Evolutionary conservation across 2,113 vertebrate genomes (phyloP).

Genomic region (Elephas maximus): DNA sequence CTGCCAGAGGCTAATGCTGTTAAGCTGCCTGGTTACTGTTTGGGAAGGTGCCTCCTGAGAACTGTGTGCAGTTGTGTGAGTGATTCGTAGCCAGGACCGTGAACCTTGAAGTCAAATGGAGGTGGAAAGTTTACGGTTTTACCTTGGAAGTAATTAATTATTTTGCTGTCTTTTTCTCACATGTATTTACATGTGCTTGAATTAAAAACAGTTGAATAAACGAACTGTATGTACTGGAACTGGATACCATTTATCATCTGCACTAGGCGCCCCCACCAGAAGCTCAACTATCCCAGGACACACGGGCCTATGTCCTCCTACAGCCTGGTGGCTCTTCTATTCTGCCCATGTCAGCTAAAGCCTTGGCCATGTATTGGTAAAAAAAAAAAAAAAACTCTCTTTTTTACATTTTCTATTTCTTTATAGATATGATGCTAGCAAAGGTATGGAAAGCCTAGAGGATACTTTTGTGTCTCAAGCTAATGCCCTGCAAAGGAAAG

Average conservation of each 20-base stretch:
- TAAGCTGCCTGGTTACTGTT: background rate
- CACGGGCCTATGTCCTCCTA: background rate
- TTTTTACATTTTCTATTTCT: slow-evolving; percentile 39
- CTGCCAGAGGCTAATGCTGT: background rate
- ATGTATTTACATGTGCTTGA: background rate
- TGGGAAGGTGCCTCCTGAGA: slow-evolving; percentile 4
- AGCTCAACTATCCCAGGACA: background rate
- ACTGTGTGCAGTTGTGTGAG: background rate
- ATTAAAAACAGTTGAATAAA: slow-evolving; percentile 47
- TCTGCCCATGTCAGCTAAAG: background rate
- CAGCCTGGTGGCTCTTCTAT: background rate
- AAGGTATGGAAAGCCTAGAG: slow-evolving; percentile 99
- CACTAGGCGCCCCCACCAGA: background rate
- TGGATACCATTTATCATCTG: background rate
- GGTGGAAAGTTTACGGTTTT: slow-evolving; percentile 19
- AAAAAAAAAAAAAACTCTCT: background rate
- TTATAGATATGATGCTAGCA: slow-evolving; percentile 95
- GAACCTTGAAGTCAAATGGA: background rate
- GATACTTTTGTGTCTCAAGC: slow-evolving; percentile 97
- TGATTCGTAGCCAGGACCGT: background rate
- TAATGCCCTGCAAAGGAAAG: slow-evolving; percentile 96
- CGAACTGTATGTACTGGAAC: background rate
- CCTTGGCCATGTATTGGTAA: background rate
- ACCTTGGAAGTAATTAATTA: slow-evolving; percentile 8
- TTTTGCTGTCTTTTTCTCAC: background rate